phyloP scores from a whole-genome alignment of 1,140 invertebrate genomes.

The Drosophila busckii region DNA sequence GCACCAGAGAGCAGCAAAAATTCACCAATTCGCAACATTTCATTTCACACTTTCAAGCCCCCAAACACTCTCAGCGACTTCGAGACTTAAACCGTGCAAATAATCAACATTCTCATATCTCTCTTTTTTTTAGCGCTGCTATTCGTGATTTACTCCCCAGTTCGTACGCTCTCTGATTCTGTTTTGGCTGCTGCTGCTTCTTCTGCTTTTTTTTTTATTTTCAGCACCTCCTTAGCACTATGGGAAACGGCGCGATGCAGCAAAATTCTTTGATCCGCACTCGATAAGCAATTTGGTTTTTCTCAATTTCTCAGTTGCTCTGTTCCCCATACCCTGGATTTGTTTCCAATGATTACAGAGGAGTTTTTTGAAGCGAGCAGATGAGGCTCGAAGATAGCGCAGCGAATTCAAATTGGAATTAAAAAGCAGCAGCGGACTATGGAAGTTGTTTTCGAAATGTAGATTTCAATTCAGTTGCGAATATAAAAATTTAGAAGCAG shows the following conservation, averaged over 20 bases:
- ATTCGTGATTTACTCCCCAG: slow-evolving; percentile 75
- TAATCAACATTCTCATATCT: slow-evolving; percentile 77
- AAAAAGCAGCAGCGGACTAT: too few relatives aligned
- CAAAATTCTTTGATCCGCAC: slow-evolving; percentile 57
- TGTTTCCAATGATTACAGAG: neutral
- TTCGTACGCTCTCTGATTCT: slow-evolving; percentile 19
- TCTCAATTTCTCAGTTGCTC: neutral
- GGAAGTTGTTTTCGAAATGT: too few relatives aligned
- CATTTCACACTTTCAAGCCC: slow-evolving; percentile 58
- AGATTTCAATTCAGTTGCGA: too few relatives aligned
- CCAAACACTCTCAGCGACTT: slow-evolving; percentile 12
- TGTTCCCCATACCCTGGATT: neutral
- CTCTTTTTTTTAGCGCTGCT: slow-evolving; percentile 45
- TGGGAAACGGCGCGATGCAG: slow-evolving; percentile 42
- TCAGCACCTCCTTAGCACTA: slow-evolving; percentile 63
- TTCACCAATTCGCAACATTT: slow-evolving; percentile 62
- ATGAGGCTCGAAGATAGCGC: too few relatives aligned
- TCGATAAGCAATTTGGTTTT: slow-evolving; percentile 59
- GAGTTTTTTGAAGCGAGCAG: neutral
- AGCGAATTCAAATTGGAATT: too few relatives aligned
- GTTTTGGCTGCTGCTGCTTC: slow-evolving; percentile 7
- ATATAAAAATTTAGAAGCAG: too few relatives aligned
- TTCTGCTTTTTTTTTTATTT: slow-evolving; percentile 7
- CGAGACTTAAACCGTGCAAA: slow-evolving; percentile 57
- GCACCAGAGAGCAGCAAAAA: slow-evolving; percentile 56